Percentiles rank a stretch among this genome's conserved stretches.
Evolutionary conservation across 1,140 invertebrate species (phyloP).

Genomic region (Lineus longissimus): DNA sequence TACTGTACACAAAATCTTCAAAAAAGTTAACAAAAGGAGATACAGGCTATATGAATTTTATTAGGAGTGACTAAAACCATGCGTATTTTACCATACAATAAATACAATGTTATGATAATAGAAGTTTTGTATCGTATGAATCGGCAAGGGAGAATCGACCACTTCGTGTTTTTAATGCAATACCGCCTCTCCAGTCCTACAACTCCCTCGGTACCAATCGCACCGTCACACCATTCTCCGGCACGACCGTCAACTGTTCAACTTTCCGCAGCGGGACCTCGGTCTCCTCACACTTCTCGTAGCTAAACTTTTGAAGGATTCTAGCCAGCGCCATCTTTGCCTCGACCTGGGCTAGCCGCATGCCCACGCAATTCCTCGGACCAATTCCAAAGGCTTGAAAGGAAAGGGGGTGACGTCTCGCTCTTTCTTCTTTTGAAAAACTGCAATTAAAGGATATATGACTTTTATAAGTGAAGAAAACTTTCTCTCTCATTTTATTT

Average conservation of each 20-base stretch:
- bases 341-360: conserved; percentile 46
- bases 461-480: too few relatives aligned
- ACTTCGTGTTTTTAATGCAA: too few relatives aligned
- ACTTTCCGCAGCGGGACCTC: conserved; percentile 14
- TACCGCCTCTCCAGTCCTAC: too few relatives aligned
- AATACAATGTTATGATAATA: too few relatives aligned
- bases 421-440: conserved; percentile 33
- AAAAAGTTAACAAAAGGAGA: too few relatives aligned
- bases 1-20: too few relatives aligned
- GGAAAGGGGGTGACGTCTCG: conserved; percentile 28
- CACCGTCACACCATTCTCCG: background rate
- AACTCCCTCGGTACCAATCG: background rate
- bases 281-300: conserved; percentile 17
- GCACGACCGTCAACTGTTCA: background rate
- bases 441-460: conserved; percentile 24
- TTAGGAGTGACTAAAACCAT: too few relatives aligned
- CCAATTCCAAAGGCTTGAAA: conserved; percentile 50
- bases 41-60: too few relatives aligned
- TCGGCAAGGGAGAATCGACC: too few relatives aligned
- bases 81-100: too few relatives aligned
- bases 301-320: conserved; percentile 32
- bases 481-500: too few relatives aligned
- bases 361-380: conserved; percentile 50
- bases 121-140: too few relatives aligned
- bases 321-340: conserved; percentile 37